Base-by-base conservation (phyloP, 2,113 vertebrate species). In the Archocentrus centrarchus region DNA sequence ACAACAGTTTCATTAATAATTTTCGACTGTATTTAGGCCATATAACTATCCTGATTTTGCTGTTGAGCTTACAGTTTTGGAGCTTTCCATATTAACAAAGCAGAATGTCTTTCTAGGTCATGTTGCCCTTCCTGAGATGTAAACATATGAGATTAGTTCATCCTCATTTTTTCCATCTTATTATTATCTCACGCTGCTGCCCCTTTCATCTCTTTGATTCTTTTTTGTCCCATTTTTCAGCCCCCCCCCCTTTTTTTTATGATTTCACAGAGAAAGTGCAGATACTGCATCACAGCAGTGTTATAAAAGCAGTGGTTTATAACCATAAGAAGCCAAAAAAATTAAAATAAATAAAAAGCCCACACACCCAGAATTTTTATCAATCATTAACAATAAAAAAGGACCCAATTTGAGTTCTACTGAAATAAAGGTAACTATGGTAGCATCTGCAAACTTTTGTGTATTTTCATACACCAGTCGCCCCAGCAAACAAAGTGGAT, bases 81-180 rank as follows among this genome's bases (percentile, higher is more conserved):
- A 90, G 70, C 85, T 61, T 82, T 81, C 7, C 79, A 84, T 75
- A 89, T 86, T 83, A 92, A 89, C 81, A 68, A 68, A 88, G 60
- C 80, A 70, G 76, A 55, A 47, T 10, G 18, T 68, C 53, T 90
- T 93, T 93, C 84, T 93, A 83, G 92, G 92, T 92, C 92, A 91
- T 55, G 41, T 62, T 76, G 77, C 53, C 70, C 62, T 83, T 83
- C 59, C 86, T 81, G 18, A 88, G 47, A 88, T 87, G 61, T 93
- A 88, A 81, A 87, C 86, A 86, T 85, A 27, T 83, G 32, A 85
- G 84, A 91, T 89, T 83, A 80, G 55, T 83, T 83, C 61, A 78
- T 86, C 75, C 44, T 57, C 41, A 3, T 85, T 87, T 55, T 77
- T 79, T 35, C 13, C 18, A 80, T 82, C 41, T 83, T 60, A 66